Evolutionary conservation across 2,113 vertebrate species (phyloP), one percentile per base, ranked within the genome.

Genomic region (Onychostruthus taczanowskii): DNA sequence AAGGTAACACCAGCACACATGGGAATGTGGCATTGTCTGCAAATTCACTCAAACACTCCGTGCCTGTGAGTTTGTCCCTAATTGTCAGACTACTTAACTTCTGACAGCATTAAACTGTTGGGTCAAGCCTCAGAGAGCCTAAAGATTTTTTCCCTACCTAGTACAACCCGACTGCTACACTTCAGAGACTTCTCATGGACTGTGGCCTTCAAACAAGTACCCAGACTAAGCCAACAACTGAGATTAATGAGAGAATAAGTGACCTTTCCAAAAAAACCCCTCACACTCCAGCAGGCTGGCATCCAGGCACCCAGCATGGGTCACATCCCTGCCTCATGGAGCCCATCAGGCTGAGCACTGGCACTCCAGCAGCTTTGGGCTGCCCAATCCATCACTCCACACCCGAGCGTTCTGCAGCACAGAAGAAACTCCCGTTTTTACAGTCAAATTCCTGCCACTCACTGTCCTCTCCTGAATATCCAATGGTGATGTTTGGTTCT

Each of bases 381-480:
- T 89, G 21, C 62, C 85, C 26, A 22, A 90, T 77, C 76, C 67
- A 56, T 46, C 59, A 8, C 35, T 75, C 37, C 28, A 4, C 11
- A 16, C 6, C 28, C 0, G 0, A 33, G 20, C 0, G 0, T 8
- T 21, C 24, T 27, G 37, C 70, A 58, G 27, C 3, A 1, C 66
- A 16, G 43, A 44, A 33, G 43, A 73, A 68, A 10, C 11, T 35
- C n/a, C 14, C 37, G 5, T 11, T 74, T 56, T 50, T 2, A 72
- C 41, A 23, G 6, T 6, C 4, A n/a, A 16, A 1, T 5, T 56
- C 41, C 20, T 2, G 3, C 35, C 79, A 98, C 99, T 99, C 96
- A 99, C 99, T 98, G 18, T 99, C 99, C 90, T 99, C 99, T 95
- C 99, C 99, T 2, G 99, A 99, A 92, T 98, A 99, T 3, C 98